Evolutionary conservation across 1,140 invertebrate species (phyloP).

Genomic region (Drosophila navojoa): DNA sequence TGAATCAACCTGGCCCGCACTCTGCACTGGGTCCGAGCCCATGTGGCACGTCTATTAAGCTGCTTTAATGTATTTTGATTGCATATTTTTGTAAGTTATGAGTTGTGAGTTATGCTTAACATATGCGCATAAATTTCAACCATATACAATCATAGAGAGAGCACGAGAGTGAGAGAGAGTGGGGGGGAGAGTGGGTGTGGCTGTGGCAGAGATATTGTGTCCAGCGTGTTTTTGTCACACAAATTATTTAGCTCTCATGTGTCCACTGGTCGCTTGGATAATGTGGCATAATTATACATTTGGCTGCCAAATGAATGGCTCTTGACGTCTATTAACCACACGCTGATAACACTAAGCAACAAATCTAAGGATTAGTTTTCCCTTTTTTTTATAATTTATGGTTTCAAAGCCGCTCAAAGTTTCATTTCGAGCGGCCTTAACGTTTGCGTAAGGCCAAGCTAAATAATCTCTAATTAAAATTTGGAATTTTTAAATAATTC

Average conservation of each 20-base stretch:
- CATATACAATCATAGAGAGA: not conserved
- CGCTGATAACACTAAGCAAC: not conserved
- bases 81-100: conserved; percentile 50
- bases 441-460: no score
- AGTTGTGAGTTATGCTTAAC: conserved; percentile 34
- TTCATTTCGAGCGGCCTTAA: no score
- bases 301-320: not conserved
- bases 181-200: not conserved
- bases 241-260: conserved; percentile 28
- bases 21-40: not conserved
- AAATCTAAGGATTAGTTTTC: not conserved
- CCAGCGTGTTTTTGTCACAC: conserved; percentile 27
- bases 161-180: not conserved
- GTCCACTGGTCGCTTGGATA: conserved; percentile 17
- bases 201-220: not conserved
- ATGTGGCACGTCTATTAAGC: conserved; percentile 44
- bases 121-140: conserved; percentile 49
- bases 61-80: conserved; percentile 51
- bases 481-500: no score
- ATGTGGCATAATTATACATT: conserved; percentile 37
- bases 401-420: no score
- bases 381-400: not conserved
- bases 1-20: conserved; percentile 12
- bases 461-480: no score
- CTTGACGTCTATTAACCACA: conserved; percentile 9